phyloP scores from a whole-genome alignment of 2,797 vertebrate species.

The Falco columbarius region DNA sequence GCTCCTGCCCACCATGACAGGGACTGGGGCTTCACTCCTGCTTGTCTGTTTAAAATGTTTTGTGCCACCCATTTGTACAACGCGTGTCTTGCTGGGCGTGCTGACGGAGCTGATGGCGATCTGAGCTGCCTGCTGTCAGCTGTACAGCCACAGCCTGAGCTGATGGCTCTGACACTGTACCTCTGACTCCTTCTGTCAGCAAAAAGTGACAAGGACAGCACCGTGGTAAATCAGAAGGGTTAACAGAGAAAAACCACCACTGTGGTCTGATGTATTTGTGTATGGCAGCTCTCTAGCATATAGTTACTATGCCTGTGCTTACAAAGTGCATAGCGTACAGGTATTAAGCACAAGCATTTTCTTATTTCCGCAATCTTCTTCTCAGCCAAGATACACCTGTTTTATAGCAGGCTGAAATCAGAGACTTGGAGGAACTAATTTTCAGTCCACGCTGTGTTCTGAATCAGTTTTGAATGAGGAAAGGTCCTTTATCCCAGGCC shows the following conservation, averaged over 20 bases:
- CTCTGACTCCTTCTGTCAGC: background rate
- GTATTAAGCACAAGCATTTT: background rate
- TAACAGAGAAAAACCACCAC: background rate
- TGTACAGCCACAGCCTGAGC: background rate
- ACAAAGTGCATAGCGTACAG: background rate
- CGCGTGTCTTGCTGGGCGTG: fast-evolving
- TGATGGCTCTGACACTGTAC: background rate
- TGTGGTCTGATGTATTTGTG: background rate
- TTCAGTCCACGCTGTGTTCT: background rate
- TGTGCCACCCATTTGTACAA: fast-evolving
- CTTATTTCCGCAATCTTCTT: background rate
- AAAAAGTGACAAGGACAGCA: background rate
- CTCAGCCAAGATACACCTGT: background rate
- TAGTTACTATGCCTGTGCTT: background rate
- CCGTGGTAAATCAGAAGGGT: background rate
- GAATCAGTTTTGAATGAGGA: background rate
- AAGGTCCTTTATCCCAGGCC: background rate
- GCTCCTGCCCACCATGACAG: background rate
- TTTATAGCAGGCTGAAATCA: background rate
- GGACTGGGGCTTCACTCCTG: background rate
- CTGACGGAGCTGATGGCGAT: background rate
- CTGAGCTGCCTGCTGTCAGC: background rate
- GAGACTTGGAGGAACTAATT: background rate
- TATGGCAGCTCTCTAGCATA: background rate
- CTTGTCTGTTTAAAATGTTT: background rate